Conservation (phyloP, 2,888 invertebrate genomes). For the Tetragnatha montana region DNA sequence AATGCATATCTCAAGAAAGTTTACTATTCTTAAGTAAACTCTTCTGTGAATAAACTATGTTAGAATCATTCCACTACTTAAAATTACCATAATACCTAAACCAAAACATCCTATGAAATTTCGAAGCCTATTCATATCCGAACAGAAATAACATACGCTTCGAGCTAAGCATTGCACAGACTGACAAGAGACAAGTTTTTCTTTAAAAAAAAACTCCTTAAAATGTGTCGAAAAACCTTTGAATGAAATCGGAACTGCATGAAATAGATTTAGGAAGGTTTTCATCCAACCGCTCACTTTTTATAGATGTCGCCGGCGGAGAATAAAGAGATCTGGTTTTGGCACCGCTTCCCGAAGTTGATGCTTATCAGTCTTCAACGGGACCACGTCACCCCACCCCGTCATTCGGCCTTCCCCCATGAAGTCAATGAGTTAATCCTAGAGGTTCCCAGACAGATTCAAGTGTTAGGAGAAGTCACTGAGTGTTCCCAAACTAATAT, state of each 20-base stretch:
- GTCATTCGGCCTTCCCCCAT: constrained; percentile 14
- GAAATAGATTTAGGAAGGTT: too few species aligned
- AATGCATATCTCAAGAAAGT: too few species aligned
- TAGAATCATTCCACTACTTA: too few species aligned
- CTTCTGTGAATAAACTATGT: too few species aligned
- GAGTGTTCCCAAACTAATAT: background rate
- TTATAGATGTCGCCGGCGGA: constrained; percentile 12
- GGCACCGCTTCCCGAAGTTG: constrained; percentile 27
- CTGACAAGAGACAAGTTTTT: too few species aligned
- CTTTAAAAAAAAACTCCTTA: too few species aligned
- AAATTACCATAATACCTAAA: too few species aligned
- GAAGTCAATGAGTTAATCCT: background rate
- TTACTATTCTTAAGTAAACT: too few species aligned
- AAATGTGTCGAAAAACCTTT: too few species aligned
- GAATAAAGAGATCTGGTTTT: constrained; percentile 47
- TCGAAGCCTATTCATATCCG: background rate
- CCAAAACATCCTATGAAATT: background rate
- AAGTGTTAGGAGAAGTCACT: too few species aligned
- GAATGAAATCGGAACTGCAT: too few species aligned
- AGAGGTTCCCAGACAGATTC: too few species aligned
- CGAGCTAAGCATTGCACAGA: background rate
- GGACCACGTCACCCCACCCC: background rate
- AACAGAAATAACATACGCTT: background rate
- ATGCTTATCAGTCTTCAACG: constrained; percentile 22
- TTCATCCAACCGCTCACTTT: constrained; percentile 16